Conservation (phyloP, 2,888 invertebrate genomes). For the Sabatieria punctata region DNA sequence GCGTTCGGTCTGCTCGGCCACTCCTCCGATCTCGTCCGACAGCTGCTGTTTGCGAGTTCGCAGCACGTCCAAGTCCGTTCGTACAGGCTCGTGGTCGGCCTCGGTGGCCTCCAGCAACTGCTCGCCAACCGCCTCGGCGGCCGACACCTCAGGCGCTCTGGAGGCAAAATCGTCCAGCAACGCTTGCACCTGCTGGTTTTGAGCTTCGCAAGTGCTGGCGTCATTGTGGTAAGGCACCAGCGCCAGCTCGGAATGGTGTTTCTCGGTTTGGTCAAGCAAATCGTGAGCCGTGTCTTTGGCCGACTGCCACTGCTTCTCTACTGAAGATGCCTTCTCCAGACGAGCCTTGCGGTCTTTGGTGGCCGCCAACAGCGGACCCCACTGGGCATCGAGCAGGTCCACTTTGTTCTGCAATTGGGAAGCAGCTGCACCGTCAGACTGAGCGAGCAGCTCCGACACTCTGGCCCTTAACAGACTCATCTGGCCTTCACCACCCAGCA, state of each 20-base stretch:
- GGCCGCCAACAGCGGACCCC: constrained; percentile 76
- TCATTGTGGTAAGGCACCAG: not conserved
- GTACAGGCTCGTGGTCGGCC: constrained; percentile 71
- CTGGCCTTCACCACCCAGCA: constrained; percentile 75
- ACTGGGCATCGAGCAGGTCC: constrained; percentile 70
- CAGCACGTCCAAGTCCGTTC: constrained; percentile 58
- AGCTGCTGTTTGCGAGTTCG: constrained; percentile 64
- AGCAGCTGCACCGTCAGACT: constrained; percentile 39
- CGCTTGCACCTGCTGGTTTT: constrained; percentile 21
- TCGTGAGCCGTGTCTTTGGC: not conserved
- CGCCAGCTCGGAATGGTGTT: not conserved
- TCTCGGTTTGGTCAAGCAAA: not conserved
- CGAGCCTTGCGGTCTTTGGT: constrained; percentile 47
- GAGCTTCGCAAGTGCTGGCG: too few species aligned
- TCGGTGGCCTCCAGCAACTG: constrained; percentile 72
- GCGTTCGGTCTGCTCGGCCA: constrained; percentile 1
- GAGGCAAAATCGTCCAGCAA: constrained; percentile 86
- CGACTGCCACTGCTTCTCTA: not conserved
- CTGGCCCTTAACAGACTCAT: constrained; percentile 79
- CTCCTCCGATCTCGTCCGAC: not conserved
- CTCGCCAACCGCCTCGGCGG: constrained; percentile 64
- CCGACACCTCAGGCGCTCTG: constrained; percentile 79
- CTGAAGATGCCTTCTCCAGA: not conserved
- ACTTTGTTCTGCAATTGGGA: constrained; percentile 51
- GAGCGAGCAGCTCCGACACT: constrained; percentile 39